Evolutionary conservation across 1,140 invertebrate genomes (phyloP).

Genomic region (Akabosia matsudoensis): DNA sequence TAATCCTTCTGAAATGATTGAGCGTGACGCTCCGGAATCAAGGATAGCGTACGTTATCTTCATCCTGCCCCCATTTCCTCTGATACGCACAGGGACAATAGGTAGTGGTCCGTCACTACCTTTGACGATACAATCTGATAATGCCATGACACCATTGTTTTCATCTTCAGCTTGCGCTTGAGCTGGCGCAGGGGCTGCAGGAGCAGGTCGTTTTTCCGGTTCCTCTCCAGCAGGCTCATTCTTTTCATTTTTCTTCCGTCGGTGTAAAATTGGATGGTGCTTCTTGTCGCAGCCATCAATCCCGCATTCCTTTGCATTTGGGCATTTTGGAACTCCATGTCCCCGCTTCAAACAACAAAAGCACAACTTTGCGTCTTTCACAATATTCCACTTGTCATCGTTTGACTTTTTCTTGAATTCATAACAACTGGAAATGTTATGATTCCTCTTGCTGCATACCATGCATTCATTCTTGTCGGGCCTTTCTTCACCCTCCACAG

Average conservation of each 20-base stretch:
- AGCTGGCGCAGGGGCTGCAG: not conserved
- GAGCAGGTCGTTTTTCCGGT: not conserved
- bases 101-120: not conserved
- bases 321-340: slow-evolving; percentile 18
- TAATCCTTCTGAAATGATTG: not conserved
- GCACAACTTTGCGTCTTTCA: slow-evolving; percentile 27
- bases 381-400: slow-evolving; percentile 12
- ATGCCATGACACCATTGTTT: not conserved
- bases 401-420: not conserved
- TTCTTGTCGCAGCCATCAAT: slow-evolving; percentile 13
- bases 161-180: not conserved
- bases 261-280: slow-evolving; percentile 29
- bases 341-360: slow-evolving; percentile 17
- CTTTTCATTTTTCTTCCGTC: not conserved
- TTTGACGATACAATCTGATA: not conserved
- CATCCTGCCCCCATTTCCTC: not conserved
- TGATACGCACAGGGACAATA: not conserved
- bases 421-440: not conserved
- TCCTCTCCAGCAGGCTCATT: not conserved
- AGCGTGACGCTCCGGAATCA: not conserved
- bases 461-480: not conserved
- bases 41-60: slow-evolving; percentile 19
- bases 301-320: not conserved
- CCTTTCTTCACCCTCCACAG: not conserved
- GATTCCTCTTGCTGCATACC: not conserved